Conservation (phyloP, 2,113 vertebrate genomes). For the Oceanodroma tethys region DNA sequence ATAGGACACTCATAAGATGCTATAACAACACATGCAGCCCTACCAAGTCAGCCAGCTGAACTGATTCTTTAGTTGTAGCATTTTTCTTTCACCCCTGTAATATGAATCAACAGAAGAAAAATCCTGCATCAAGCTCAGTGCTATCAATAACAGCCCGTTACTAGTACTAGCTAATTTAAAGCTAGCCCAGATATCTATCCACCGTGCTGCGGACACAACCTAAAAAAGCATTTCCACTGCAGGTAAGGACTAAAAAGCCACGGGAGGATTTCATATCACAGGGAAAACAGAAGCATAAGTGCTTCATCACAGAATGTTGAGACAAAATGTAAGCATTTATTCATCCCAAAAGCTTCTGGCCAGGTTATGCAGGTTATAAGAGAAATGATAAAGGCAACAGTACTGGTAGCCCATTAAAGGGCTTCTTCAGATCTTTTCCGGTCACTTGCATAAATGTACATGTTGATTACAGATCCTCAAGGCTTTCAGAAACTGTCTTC, state of each 20-base stretch:
- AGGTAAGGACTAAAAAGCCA: neutral
- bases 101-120: neutral
- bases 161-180: neutral
- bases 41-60: neutral
- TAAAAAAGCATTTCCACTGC: neutral
- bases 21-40: neutral
- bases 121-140: neutral
- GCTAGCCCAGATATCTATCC: neutral
- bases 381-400: neutral
- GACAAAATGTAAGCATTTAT: neutral
- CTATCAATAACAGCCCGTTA: neutral
- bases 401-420: neutral
- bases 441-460: fast-evolving
- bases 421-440: neutral
- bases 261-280: neutral
- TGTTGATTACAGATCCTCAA: neutral
- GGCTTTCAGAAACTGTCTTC: neutral
- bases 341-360: neutral
- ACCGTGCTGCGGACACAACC: neutral
- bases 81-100: neutral
- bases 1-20: neutral
- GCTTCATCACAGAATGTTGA: neutral
- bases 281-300: neutral
- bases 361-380: neutral
- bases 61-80: neutral